These are phyloP conservation scores for Agapornis canus DNA, from an alignment of 2,797 vertebrate genomes.

Conservation along the genomic window DNA sequence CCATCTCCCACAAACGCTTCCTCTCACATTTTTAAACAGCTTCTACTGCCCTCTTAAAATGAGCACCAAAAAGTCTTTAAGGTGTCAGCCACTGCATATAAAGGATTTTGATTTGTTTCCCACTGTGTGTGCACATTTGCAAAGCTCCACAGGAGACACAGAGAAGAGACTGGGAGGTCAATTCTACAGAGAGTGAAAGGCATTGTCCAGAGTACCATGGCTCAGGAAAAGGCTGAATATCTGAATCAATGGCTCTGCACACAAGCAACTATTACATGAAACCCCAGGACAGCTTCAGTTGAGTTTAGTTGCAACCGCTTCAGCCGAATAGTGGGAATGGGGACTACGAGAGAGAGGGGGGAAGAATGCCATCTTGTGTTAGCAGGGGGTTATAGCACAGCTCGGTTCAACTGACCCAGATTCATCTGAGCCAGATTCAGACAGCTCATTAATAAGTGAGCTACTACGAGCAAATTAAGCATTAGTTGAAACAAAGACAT, in stretches of 20 bases:
- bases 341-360: not conserved
- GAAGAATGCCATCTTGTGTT: slow-evolving; percentile 10
- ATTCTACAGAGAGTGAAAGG: not conserved
- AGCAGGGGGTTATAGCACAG: not conserved
- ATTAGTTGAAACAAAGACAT: not conserved
- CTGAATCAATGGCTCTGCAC: not conserved
- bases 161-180: not conserved
- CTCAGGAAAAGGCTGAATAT: not conserved
- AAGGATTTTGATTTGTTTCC: not conserved
- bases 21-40: not conserved
- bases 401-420: rapidly evolving
- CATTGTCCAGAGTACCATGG: not conserved
- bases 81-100: too few relatives aligned
- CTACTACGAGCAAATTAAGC: not conserved
- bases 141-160: not conserved
- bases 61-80: not conserved
- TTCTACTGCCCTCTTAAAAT: not conserved
- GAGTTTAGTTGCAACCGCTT: rapidly evolving
- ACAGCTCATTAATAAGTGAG: rapidly evolving
- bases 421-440: not conserved
- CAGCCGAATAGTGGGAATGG: rapidly evolving
- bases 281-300: rapidly evolving
- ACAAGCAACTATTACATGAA: rapidly evolving
- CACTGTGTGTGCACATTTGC: rapidly evolving
- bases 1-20: not conserved